Base-by-base conservation (phyloP, 2,113 vertebrate species). In the Cyprinus carpio region DNA sequence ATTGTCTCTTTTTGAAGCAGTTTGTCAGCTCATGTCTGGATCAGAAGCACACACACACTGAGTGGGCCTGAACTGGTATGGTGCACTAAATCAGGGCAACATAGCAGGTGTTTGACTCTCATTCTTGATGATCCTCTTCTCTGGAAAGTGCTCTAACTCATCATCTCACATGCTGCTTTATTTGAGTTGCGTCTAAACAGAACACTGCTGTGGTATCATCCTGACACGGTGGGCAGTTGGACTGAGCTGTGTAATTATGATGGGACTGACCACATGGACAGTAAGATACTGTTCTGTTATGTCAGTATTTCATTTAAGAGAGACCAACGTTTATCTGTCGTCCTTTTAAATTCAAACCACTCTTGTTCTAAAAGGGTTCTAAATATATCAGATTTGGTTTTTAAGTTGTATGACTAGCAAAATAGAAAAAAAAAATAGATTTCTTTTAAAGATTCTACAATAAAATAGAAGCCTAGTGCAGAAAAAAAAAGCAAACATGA, bases 91-190 rank as follows among this genome's bases (percentile, higher is more conserved):
- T 89, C 91, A 91, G 93, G 94, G 91, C 91, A 93, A 92, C 92
- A 90, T 91, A 91, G 92, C 94, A 95, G 94, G 95, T 95, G 94
- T 95, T 95, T 94, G 94, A 94, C 88, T 90, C 92, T 92, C 91
- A 87, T 87, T 91, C 88, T 89, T 91, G 91, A 93, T 92, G 92
- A 93, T 90, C 84, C 85, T 89, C 90, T 90, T 91, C 90, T 89
- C 91, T 87, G 86, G 60, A 89, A 75, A 78, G 20, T 80, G 16
- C 71, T 75, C 16, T 60, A 65, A 54, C 71, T 81, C 60, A 37
- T 87, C 49, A 75, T 71, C 89, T 89, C 54, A 90, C 92, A 86
- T 91, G 92, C 77, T 86, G 89, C 89, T 94, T 88, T 95, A 90
- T 93, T 95, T 96, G 93, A 93, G 96, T 87, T 95, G 92, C 92